Evolutionary conservation across 2,797 vertebrate genomes (phyloP).

Genomic region (Semotilus atromaculatus): DNA sequence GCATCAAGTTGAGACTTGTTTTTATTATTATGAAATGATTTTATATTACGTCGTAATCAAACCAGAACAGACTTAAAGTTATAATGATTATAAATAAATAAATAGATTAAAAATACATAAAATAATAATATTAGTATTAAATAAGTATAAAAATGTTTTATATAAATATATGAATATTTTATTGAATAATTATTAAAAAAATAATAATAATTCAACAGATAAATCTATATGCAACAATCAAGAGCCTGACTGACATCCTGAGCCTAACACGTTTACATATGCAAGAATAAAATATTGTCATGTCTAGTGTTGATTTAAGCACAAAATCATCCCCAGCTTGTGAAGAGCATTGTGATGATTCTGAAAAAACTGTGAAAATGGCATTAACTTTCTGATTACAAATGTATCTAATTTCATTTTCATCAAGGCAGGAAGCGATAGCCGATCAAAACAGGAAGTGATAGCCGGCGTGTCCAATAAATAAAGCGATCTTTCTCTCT

Average conservation of each 20-base stretch:
- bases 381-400: not conserved
- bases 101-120: too few species aligned
- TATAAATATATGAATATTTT: not conserved
- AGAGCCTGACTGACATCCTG: too few species aligned
- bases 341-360: not conserved
- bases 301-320: not conserved
- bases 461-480: not conserved
- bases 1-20: not conserved
- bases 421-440: not conserved
- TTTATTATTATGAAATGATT: not conserved
- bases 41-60: not conserved
- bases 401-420: not conserved
- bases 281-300: not conserved
- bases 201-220: too few species aligned
- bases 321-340: not conserved
- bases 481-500: not conserved
- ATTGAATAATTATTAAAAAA: not conserved
- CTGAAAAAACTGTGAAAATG: not conserved
- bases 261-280: not conserved
- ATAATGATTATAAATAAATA: not conserved
- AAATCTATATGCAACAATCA: not conserved
- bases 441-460: constrained; percentile 25
- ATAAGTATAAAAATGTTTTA: not conserved
- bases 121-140: not conserved
- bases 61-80: not conserved